These are phyloP conservation scores for Odocoileus hemionus DNA, from an alignment of 2,113 vertebrate genomes.

Conservation along the genomic window DNA sequence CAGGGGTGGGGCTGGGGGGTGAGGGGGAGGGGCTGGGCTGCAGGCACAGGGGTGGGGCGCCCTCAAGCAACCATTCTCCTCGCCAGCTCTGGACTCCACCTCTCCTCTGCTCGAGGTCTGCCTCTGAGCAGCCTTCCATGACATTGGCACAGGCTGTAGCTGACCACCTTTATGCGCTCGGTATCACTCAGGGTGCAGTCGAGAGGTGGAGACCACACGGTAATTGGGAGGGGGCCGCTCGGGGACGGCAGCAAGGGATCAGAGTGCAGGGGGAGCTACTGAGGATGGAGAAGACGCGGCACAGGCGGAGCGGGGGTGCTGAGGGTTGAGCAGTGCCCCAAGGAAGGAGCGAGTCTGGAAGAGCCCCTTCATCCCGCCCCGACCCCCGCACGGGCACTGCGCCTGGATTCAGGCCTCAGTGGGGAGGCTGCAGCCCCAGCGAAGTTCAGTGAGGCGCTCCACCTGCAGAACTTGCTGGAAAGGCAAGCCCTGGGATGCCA, in stretches of 20 bases:
- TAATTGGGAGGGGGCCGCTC: accelerated
- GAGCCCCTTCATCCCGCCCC: background rate
- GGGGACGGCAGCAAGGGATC: accelerated
- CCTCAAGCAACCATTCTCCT: accelerated
- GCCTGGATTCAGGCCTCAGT: background rate
- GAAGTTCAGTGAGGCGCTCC: accelerated
- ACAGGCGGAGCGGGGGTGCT: background rate
- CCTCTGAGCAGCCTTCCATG: background rate
- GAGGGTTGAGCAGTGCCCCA: background rate
- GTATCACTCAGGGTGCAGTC: background rate
- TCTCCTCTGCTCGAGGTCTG: background rate
- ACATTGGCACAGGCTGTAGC: accelerated
- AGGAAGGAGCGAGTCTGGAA: background rate
- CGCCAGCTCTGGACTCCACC: accelerated
- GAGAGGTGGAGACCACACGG: accelerated
- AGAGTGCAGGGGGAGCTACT: background rate
- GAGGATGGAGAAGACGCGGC: accelerated
- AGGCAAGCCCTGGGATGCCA: background rate
- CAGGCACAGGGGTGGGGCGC: too few species aligned
- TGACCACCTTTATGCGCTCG: background rate
- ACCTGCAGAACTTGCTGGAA: background rate
- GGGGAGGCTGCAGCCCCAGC: background rate
- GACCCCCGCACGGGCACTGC: accelerated
- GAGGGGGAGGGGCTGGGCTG: background rate
- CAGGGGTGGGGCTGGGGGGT: too few species aligned